Percentiles rank a stretch among this genome's conserved stretches.
Evolutionary conservation across 2,113 vertebrate genomes (phyloP).

Genomic region (Cisticola juncidis): DNA sequence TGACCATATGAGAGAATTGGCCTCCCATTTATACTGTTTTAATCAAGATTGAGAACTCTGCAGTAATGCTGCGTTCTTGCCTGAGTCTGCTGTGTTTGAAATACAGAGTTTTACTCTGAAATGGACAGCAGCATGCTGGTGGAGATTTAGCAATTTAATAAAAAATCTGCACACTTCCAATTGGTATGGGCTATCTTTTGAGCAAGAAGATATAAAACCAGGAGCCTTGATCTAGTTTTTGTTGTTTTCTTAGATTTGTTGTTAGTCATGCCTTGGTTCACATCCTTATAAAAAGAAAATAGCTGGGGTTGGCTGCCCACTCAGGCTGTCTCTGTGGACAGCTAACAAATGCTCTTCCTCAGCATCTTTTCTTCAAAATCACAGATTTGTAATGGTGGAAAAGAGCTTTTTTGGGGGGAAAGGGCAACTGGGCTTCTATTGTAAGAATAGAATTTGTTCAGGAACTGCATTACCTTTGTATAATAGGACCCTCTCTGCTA

Average conservation of each 20-base stretch:
- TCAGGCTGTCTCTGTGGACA: not conserved
- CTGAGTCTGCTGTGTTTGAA: not conserved
- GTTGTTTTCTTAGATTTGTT: not conserved
- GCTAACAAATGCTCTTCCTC: not conserved
- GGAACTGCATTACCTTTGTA: not conserved
- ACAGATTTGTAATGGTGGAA: fast-evolving
- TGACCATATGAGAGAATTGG: not conserved
- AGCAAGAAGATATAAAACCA: not conserved
- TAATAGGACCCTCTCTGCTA: not conserved
- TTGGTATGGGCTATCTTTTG: not conserved
- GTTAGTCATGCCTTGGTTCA: not conserved
- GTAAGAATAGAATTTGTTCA: not conserved
- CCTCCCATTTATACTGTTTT: not conserved
- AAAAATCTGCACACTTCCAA: not conserved
- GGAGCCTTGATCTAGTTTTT: not conserved
- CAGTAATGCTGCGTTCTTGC: not conserved
- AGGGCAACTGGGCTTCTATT: not conserved
- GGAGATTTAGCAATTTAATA: not conserved
- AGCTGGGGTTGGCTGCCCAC: not conserved
- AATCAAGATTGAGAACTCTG: not conserved
- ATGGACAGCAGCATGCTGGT: not conserved
- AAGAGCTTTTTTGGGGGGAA: not conserved
- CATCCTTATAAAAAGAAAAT: not conserved
- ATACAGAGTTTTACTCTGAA: not conserved
- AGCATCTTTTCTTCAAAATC: not conserved